Base-by-base conservation (phyloP, 2,888 invertebrate species). In the Agrilus mali region DNA sequence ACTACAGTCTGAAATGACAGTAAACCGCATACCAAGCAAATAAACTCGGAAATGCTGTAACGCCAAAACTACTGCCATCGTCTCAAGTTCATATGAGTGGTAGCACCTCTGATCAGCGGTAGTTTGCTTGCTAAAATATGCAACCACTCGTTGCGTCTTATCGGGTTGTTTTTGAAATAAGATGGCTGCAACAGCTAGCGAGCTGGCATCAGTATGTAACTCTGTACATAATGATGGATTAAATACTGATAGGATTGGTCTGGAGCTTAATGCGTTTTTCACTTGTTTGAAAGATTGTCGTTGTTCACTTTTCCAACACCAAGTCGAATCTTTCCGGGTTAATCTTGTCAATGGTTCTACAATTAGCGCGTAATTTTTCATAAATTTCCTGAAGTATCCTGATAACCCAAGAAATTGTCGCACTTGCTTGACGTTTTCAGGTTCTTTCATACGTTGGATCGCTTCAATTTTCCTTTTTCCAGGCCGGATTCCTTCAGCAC, bases 381-480 rank as follows among this genome's bases (percentile, higher is more conserved):
- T 44, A 37, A 57, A 58, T 46, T 53, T 50, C 12, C 55, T 31
- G 39, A 57, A 59, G 46, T 53, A 59, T 6, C 54, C 46, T 0
- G 50, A 50, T 2, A 60, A 46, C 0, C 59, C 58, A 2, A 60
- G 15, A 47, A 63, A 61, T 37, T 57, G 55, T 15, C 57, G 49
- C 2, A 59, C 44, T 16, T 50, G 47, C 16, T 56, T 54, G 1
- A 51, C 41, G 43, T 54, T 55, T 40, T 33, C 39, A 5, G 60
- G 59, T 17, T 20, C 40, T 13, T 51, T 50, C 35, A 54, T 56
- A 13, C 55, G 37, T 22, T 42, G 7, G 0, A 62, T 53, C 1
- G 55, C 51, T 7, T 42, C 37, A 1, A 55, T 46, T 44, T 57
- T 57, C 6, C 39, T 40, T 2, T 40, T 36, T 20, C 56, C 55